phyloP scores from a whole-genome alignment of 2,113 vertebrate species.

The Ictalurus punctatus region DNA sequence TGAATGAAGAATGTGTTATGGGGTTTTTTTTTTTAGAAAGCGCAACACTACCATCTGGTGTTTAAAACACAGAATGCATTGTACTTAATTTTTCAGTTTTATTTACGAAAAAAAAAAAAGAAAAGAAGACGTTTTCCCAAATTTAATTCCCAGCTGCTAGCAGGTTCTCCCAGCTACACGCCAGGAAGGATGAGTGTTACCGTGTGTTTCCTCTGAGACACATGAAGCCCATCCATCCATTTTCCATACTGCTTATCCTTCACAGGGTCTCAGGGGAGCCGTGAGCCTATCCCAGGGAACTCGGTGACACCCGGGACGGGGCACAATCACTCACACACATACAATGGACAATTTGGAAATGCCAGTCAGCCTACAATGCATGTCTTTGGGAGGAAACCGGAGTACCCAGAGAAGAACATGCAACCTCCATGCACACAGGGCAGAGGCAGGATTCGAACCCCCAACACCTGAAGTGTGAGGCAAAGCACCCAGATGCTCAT shows the following conservation, averaged over 20 bases:
- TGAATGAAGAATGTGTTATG: neutral
- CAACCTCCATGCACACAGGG: too few relatives aligned
- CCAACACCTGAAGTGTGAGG: too few relatives aligned
- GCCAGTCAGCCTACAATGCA: too few relatives aligned
- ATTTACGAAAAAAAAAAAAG: neutral
- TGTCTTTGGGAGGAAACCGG: too few relatives aligned
- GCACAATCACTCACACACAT: too few relatives aligned
- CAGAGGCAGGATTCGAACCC: too few relatives aligned
- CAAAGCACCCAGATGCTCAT: neutral
- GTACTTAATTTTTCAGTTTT: neutral
- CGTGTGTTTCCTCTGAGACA: neutral
- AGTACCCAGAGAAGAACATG: too few relatives aligned
- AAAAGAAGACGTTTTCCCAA: neutral
- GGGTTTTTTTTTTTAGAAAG: neutral
- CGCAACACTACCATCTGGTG: constrained; percentile 42
- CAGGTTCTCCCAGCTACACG: neutral
- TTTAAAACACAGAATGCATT: neutral
- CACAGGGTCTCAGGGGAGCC: too few relatives aligned
- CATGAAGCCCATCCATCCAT: neutral
- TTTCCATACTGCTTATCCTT: too few relatives aligned
- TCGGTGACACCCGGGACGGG: too few relatives aligned
- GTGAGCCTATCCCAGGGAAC: too few relatives aligned
- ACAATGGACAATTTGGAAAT: too few relatives aligned
- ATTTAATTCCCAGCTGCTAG: neutral
- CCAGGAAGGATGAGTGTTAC: neutral